These are phyloP conservation scores for Caenorhabditis sp. DNA, from an alignment of 2,888 invertebrate species.

Conservation along the genomic window DNA sequence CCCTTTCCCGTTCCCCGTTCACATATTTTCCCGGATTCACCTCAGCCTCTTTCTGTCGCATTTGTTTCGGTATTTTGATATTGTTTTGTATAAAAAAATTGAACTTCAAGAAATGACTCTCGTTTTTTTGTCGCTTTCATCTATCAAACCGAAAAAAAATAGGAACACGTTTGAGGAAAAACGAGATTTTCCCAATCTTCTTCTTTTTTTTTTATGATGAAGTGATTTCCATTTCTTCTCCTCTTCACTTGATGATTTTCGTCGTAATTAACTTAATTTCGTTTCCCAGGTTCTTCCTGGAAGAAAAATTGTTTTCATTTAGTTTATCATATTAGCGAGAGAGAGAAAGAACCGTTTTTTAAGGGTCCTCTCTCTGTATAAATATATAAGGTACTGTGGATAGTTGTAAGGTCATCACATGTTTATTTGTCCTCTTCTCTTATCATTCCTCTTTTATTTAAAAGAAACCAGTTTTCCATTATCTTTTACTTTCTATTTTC, in stretches of 20 bases:
- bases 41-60: not conserved
- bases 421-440: not conserved
- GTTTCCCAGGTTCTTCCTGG: not conserved
- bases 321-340: not conserved
- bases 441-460: not conserved
- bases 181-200: not conserved
- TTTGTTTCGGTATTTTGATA: not conserved
- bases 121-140: not conserved
- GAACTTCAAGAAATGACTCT: not conserved
- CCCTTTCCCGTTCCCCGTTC: too few relatives aligned
- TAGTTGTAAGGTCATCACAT: not conserved
- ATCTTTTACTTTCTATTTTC: not conserved
- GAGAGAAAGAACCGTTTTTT: too few relatives aligned
- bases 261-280: not conserved
- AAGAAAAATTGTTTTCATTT: not conserved
- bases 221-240: not conserved
- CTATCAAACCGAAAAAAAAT: not conserved
- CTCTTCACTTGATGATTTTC: not conserved
- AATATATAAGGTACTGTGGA: too few relatives aligned
- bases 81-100: not conserved
- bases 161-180: not conserved
- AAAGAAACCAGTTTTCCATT: not conserved
- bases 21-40: not conserved
- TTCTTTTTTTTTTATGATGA: too few relatives aligned
- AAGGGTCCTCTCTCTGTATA: too few relatives aligned